Evolutionary conservation across 2,113 vertebrate genomes (phyloP).

Genomic region (Chunga burmeisteri): DNA sequence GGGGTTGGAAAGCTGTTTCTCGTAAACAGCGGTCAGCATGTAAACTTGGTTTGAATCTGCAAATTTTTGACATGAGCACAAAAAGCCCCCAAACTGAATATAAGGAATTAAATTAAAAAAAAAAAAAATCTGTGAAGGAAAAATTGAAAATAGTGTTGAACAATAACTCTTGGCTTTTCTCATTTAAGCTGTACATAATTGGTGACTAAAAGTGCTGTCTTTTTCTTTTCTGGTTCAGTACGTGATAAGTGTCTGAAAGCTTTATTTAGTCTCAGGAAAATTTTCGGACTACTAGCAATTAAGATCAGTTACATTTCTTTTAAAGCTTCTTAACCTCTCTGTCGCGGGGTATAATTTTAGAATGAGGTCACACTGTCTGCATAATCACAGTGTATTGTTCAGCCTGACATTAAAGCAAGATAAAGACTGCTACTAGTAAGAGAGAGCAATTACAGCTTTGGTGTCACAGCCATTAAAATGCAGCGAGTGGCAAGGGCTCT

Average conservation of each 20-base stretch:
- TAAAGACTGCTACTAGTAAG: background rate
- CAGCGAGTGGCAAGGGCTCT: conserved; percentile 12
- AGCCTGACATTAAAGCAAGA: background rate
- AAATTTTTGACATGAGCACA: background rate
- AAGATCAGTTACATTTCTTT: background rate
- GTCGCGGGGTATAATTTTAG: conserved; percentile 8
- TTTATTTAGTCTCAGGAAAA: background rate
- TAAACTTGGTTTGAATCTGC: background rate
- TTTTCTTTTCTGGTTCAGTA: background rate
- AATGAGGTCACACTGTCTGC: background rate
- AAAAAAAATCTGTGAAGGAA: background rate
- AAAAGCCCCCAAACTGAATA: background rate
- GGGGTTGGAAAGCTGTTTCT: background rate
- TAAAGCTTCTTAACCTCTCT: background rate
- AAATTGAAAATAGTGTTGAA: background rate
- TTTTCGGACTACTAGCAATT: background rate
- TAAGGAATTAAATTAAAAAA: background rate
- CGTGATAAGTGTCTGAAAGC: background rate
- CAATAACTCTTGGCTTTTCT: background rate
- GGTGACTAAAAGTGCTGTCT: background rate
- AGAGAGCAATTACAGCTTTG: conserved; percentile 11
- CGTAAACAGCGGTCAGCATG: background rate
- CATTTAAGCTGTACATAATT: background rate
- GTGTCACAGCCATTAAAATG: background rate
- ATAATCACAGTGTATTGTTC: background rate